A percentile compares a stretch with the other conserved stretches of the same genome.
Conservation (phyloP, 2,113 vertebrate genomes). For the Paedocypris sp. region DNA sequence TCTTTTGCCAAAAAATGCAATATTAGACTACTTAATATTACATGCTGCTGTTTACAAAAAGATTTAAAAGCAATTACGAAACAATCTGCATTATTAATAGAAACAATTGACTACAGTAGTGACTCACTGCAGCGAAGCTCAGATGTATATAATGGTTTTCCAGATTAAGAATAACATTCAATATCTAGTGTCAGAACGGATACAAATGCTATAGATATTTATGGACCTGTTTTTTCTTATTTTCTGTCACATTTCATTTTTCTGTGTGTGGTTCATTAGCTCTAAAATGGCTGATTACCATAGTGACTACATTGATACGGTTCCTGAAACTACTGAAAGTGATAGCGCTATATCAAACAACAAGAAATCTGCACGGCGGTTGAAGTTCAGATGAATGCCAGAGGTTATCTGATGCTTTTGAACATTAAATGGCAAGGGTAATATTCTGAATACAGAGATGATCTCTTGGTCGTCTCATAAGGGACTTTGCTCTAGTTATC, state of each 20-base stretch:
- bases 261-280: not conserved
- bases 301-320: not conserved
- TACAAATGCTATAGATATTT: too few species aligned
- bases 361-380: not conserved
- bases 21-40: too few species aligned
- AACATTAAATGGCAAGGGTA: slow-evolving; percentile 16
- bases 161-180: too few species aligned
- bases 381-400: not conserved
- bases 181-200: too few species aligned
- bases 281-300: not conserved
- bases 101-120: not conserved
- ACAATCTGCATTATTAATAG: not conserved
- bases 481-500: slow-evolving; percentile 19
- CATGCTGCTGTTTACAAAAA: too few species aligned
- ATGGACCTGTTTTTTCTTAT: not conserved
- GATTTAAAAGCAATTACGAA: not conserved
- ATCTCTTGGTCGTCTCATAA: slow-evolving; percentile 29
- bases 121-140: not conserved
- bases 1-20: too few species aligned
- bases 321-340: not conserved
- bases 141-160: not conserved
- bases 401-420: slow-evolving; percentile 22
- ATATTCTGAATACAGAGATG: slow-evolving; percentile 29
- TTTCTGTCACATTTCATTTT: not conserved
- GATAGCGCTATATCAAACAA: not conserved